Evolutionary conservation across 2,113 vertebrate species (phyloP).

Genomic region (Mormoops blainvillei): DNA sequence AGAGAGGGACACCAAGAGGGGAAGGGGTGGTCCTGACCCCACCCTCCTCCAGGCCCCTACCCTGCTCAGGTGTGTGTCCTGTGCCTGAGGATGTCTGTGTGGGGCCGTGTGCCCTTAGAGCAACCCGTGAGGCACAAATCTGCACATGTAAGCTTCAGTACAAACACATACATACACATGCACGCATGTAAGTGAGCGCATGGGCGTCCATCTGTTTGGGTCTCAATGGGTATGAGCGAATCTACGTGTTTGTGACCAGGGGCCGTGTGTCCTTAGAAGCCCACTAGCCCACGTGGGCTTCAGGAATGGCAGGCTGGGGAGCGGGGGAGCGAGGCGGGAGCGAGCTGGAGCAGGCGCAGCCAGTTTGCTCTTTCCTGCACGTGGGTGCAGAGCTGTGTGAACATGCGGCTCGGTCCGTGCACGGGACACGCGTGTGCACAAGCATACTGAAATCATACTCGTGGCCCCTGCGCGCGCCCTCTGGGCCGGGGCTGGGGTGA

Average conservation of each 20-base stretch:
- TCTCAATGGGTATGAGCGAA: neutral
- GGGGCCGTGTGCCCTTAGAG: neutral
- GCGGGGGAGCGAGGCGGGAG: neutral
- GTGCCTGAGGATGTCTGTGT: neutral
- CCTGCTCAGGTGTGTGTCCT: neutral
- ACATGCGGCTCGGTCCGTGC: accelerated
- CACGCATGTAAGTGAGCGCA: accelerated
- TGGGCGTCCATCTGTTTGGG: neutral
- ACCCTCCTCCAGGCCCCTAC: neutral
- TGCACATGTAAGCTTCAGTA: accelerated
- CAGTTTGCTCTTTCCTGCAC: accelerated
- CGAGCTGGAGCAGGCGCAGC: too few species aligned
- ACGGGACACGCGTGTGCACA: accelerated
- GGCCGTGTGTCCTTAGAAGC: neutral
- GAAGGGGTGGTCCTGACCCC: neutral
- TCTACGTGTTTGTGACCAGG: neutral
- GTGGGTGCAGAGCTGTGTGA: accelerated
- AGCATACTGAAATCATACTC: accelerated
- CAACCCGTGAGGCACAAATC: neutral
- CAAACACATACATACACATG: accelerated
- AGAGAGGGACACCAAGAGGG: neutral
- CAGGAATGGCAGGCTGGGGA: neutral
- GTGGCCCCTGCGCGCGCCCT: accelerated
- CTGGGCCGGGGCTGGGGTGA: accelerated
- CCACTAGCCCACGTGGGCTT: neutral